phyloP scores from a whole-genome alignment of 2,888 invertebrate genomes.

The Yponomeuta cagnagella region DNA sequence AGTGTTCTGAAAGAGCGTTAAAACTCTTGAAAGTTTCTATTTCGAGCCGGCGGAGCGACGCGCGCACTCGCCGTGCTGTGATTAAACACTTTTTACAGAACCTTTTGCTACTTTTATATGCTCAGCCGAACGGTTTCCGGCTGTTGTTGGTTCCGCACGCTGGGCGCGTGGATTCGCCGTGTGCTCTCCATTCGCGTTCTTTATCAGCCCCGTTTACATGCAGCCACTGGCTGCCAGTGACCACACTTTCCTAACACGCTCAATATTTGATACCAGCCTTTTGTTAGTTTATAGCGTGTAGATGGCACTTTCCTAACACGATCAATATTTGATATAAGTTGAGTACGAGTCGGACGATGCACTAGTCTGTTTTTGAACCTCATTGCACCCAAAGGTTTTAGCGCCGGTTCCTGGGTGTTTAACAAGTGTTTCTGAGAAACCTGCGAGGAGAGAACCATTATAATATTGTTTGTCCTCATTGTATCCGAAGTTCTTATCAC shows the following conservation, averaged over 20 bases:
- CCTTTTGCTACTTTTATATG: constrained; percentile 38
- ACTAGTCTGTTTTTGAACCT: too few relatives aligned
- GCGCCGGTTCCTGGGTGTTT: too few relatives aligned
- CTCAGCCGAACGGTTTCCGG: constrained; percentile 39
- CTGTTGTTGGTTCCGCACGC: constrained; percentile 31
- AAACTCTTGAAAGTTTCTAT: constrained; percentile 47
- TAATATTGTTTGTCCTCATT: too few relatives aligned
- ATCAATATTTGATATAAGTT: too few relatives aligned
- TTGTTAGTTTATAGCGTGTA: too few relatives aligned
- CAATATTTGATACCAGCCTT: background rate
- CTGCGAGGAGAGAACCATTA: too few relatives aligned
- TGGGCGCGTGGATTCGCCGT: constrained; percentile 29
- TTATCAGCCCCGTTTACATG: constrained; percentile 24
- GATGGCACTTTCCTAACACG: too few relatives aligned
- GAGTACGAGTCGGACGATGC: too few relatives aligned
- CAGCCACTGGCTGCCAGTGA: background rate
- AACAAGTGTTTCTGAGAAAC: too few relatives aligned
- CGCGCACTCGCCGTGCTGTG: constrained; percentile 36
- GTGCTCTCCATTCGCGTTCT: constrained; percentile 23
- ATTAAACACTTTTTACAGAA: constrained; percentile 56
- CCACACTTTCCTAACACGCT: background rate
- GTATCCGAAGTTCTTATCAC: too few relatives aligned
- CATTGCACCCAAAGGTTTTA: too few relatives aligned
- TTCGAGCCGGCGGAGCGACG: constrained; percentile 50
- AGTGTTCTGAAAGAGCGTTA: constrained; percentile 37